Evolutionary conservation across 2,797 vertebrate genomes (phyloP), one percentile per base, ranked within the genome.

Genomic region (Hydrocynus forskahlii): DNA sequence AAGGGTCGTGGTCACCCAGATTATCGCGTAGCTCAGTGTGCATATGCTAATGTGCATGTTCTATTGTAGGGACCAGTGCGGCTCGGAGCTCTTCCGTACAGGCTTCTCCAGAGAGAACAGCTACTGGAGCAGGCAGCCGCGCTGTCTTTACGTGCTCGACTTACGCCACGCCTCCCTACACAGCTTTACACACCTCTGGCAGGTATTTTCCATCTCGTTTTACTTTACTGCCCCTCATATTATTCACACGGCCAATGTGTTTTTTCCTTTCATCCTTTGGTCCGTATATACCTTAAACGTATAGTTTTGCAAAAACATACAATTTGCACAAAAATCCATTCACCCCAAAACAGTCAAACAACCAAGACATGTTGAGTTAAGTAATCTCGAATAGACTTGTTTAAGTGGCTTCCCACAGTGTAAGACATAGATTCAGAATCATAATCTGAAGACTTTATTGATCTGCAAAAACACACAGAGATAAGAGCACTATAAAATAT

Each of bases 161-260:
- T 80, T 79, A 50, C 73, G 55, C 43, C 84, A 75, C 19, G 59
- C 78, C 35, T 86, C 87, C 21, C 67, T 86, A 68, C 82, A 75
- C 79, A 83, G 68, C 81, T 75, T 85, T 80, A 82, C 83, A 77
- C 86, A 84, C n/a, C 70, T 52, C 70, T 83, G 81, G 79, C 84
- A 90, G 89, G 89, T 90, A 90, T 86, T 88, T 87, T 83, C 68
- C 69, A 82, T 79, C 73, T 78, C 7, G 23, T 83, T 81, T 62
- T 60, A 35, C 78, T 83, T 40, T 70, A 76, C 35, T 71, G 29
- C 21, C n/a, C 38, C 71, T 43, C 50, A 13, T 35, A 70, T 55
- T 23, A 43, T 73, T 83, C 17, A 35, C 52, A 43, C 2, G 35
- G 29, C 17, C 55, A 8, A 16, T 81, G 63, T 40, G 12, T 14